These are phyloP conservation scores for Ctenomys sociabilis DNA, from an alignment of 2,113 vertebrate species.

Conservation along the genomic window DNA sequence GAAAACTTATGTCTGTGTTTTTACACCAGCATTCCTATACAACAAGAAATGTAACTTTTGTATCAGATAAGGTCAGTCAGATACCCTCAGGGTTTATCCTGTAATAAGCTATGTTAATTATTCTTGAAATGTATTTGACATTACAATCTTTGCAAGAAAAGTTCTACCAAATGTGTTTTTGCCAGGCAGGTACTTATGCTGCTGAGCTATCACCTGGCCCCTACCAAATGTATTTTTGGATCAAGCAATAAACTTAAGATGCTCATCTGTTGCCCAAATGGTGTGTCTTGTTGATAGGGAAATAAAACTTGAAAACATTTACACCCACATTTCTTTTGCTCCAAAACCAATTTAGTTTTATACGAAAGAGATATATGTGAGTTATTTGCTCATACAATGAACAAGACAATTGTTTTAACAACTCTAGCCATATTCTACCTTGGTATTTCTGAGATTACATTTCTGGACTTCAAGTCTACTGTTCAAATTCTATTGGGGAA, in stretches of 20 bases:
- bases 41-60: too few species aligned
- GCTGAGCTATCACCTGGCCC: too few species aligned
- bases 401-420: constrained; percentile 33
- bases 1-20: background rate
- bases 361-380: background rate
- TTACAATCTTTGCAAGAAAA: background rate
- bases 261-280: constrained; percentile 20
- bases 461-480: constrained; percentile 46
- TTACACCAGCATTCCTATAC: background rate
- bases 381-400: constrained; percentile 57
- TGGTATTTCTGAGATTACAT: constrained; percentile 41
- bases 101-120: background rate
- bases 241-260: constrained; percentile 32
- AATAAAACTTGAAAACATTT: constrained; percentile 58
- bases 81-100: too few species aligned
- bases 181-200: too few species aligned
- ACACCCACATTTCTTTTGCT: background rate
- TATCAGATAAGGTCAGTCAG: too few species aligned
- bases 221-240: constrained; percentile 34
- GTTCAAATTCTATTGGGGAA: constrained; percentile 63
- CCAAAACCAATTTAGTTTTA: constrained; percentile 43
- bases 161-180: constrained; percentile 46
- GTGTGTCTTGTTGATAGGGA: background rate
- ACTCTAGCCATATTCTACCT: constrained; percentile 44
- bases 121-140: background rate